Conservation (phyloP, 2,888 invertebrate species). For the Eustalomyia histrio region DNA sequence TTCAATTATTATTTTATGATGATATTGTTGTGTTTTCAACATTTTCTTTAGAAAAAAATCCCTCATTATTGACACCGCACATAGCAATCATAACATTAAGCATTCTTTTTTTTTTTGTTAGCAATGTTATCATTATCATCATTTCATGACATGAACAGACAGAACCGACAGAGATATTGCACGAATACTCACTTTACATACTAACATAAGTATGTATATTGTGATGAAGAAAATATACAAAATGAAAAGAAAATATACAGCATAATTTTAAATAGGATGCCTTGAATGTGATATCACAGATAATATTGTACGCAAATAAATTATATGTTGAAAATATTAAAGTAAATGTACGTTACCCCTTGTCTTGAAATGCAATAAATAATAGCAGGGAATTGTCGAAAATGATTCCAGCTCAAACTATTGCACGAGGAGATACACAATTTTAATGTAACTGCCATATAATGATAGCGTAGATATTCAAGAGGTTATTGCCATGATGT, state of each 20-base stretch:
- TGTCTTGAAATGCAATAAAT: too few relatives aligned
- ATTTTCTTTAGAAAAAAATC: constrained; percentile 28
- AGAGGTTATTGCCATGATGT: too few relatives aligned
- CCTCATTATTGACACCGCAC: constrained; percentile 57
- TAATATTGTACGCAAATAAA: neutral
- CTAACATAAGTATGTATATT: neutral
- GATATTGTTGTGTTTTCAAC: neutral
- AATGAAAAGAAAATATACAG: neutral
- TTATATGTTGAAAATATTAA: neutral
- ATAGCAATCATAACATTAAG: constrained; percentile 38
- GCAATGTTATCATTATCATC: constrained; percentile 57
- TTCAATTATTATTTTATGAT: constrained; percentile 33
- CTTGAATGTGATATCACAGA: neutral
- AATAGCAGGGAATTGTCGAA: too few relatives aligned
- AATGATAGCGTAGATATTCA: too few relatives aligned
- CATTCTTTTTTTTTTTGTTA: neutral
- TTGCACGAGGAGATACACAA: too few relatives aligned
- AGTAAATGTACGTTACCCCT: neutral
- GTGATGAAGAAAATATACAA: neutral
- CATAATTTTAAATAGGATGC: neutral
- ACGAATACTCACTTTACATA: neutral
- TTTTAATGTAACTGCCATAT: too few relatives aligned
- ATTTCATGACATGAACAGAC: neutral
- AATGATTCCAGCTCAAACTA: too few relatives aligned
- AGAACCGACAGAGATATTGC: neutral